These are phyloP conservation scores for Physella acuta DNA, from an alignment of 1,140 invertebrate genomes.

Conservation along the genomic window DNA sequence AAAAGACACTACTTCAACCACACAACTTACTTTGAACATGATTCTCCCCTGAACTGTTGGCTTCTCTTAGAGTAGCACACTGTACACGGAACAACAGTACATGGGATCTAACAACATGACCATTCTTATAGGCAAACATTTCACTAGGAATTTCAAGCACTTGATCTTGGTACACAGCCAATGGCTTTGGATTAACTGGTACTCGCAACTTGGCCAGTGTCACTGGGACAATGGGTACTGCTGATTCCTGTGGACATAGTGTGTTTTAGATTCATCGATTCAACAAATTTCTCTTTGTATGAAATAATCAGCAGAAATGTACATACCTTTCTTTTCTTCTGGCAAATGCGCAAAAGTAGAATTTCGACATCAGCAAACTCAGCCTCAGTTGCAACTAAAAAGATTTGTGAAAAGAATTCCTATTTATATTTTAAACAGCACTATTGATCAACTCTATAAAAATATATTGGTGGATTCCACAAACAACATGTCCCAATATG, in stretches of 20 bases:
- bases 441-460: too few species aligned
- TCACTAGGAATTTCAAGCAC: constrained; percentile 9
- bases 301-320: too few species aligned
- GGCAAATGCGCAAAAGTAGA: constrained; percentile 22
- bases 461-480: background rate
- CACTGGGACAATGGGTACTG: constrained; percentile 17
- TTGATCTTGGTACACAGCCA: background rate
- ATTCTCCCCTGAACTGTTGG: constrained; percentile 6
- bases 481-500: too few species aligned
- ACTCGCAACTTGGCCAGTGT: constrained; percentile 10
- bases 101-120: constrained; percentile 22
- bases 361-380: constrained; percentile 26
- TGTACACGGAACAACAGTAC: constrained; percentile 22
- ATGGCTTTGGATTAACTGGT: constrained; percentile 19
- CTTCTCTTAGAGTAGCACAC: constrained; percentile 21
- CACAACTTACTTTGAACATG: constrained; percentile 17
- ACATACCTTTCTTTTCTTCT: constrained; percentile 24
- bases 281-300: too few species aligned
- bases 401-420: constrained; percentile 1
- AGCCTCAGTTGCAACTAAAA: constrained; percentile 25
- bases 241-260: constrained; percentile 10
- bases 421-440: background rate
- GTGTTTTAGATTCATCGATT: too few species aligned
- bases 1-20: too few species aligned
- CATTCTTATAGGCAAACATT: constrained; percentile 22